Evolutionary conservation across 2,888 invertebrate species (phyloP), one percentile per base, ranked within the genome.

Genomic region (Lasioglossum calceatum): DNA sequence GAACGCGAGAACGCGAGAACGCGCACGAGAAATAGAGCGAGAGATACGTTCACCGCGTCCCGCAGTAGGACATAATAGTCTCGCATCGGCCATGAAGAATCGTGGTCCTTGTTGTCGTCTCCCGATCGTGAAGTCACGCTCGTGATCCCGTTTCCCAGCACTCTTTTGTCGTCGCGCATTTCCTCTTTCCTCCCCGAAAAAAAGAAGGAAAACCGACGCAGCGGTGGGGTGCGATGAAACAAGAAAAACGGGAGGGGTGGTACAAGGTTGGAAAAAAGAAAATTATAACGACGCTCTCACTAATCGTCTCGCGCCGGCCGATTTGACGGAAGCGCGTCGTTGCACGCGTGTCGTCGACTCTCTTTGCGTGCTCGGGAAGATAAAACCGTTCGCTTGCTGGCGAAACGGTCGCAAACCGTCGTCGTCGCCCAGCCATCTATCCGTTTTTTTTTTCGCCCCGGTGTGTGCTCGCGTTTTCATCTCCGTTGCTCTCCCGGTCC

Each of bases 331-430:
- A 79, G 73, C 75, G 87, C 78, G 85, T 85, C 80, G 81, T 85
- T 81, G 77, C 82, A 86, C 85, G 88, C 89, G 90, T 88, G 90
- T 83, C 84, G 71, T 54, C 54, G 54, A 54, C 36, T 64, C 80
- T 84, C 64, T 64, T 74, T 83, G 80, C 77, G 89, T 88, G 83
- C 67, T 32, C 67, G 36, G 19, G 89, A 90, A 91, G 90, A 92
- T 92, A 92, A 92, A 91, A 87, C 88, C 88, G 82, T 85, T 82
- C 84, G 85, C 39, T 39, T 23, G 88, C 86, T 10, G 54, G 64
- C 27, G 64, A 64, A 64, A 64, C 64, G 27, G 64, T 64, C 64
- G 64, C 32, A 14, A 32, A 16, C 64, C 61, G 64, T 64, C 64
- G 64, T 64, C 87, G 87, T 85, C 54, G 54, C 54, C n/a, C 82